These are phyloP conservation scores for Leucoraja ocellata DNA, from an alignment of 2,797 vertebrate species.

Conservation along the genomic window DNA sequence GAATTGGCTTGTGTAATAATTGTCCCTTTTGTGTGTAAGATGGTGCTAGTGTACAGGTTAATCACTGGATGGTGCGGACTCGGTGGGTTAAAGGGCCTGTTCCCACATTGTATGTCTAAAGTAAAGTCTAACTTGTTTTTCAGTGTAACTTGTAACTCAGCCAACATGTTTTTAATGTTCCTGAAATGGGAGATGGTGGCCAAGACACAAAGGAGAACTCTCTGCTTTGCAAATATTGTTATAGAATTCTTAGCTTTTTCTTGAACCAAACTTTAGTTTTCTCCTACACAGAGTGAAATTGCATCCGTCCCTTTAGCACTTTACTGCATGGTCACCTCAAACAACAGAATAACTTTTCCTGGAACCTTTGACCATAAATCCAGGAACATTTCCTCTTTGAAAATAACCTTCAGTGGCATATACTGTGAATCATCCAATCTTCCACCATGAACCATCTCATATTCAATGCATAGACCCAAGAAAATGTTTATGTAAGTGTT, in stretches of 20 bases:
- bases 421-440: not conserved
- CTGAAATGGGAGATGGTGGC: not conserved
- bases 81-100: no score
- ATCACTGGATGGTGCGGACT: no score
- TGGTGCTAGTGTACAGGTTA: no score
- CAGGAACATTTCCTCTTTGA: not conserved
- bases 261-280: not conserved
- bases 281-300: not conserved
- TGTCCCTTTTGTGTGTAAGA: no score
- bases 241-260: not conserved
- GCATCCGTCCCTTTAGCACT: not conserved
- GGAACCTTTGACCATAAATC: not conserved
- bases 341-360: not conserved
- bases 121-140: no score
- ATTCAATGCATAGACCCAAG: not conserved
- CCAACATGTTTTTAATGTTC: not conserved
- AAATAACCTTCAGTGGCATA: not conserved
- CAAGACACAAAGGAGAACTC: not conserved
- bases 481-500: not conserved
- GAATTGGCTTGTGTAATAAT: no score
- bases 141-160: no score
- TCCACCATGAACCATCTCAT: not conserved
- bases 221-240: not conserved
- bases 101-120: no score
- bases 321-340: not conserved